Conservation (phyloP, 2,888 invertebrate species). For the Trachelus tabidus region DNA sequence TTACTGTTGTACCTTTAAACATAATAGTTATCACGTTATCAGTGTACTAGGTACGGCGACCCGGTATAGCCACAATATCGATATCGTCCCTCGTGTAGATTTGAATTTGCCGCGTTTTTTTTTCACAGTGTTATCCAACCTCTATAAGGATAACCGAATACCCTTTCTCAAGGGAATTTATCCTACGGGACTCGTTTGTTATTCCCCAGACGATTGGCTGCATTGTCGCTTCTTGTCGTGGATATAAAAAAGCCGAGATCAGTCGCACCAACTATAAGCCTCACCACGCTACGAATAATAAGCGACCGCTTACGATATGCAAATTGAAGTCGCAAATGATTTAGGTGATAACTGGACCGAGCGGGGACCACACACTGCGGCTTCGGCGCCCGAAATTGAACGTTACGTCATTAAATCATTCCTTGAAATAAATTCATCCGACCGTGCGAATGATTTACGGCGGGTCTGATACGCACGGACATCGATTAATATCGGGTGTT, state of each 20-base stretch:
- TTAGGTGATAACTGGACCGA: slow-evolving; percentile 17
- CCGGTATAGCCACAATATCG: neutral
- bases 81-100: neutral
- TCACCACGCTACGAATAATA: neutral
- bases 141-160: neutral
- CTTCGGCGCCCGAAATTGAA: slow-evolving; percentile 28
- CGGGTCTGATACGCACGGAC: slow-evolving; percentile 20
- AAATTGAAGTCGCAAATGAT: slow-evolving; percentile 19
- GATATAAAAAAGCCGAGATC: neutral
- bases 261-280: neutral
- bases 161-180: neutral
- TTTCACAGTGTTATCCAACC: neutral
- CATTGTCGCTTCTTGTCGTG: neutral
- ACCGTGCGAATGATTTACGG: slow-evolving; percentile 32
- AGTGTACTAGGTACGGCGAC: neutral
- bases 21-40: neutral
- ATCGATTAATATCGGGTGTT: slow-evolving; percentile 35
- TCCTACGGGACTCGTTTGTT: neutral
- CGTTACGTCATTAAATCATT: slow-evolving; percentile 31
- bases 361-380: slow-evolving; percentile 25
- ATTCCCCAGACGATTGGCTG: neutral
- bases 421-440: slow-evolving; percentile 27
- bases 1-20: neutral
- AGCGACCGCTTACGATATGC: slow-evolving; percentile 15
- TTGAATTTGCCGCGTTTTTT: neutral